A percentile compares a stretch with the other conserved stretches of the same genome.
Conservation (phyloP, 2,888 invertebrate species). For the Brachypalpus laphriformis region DNA sequence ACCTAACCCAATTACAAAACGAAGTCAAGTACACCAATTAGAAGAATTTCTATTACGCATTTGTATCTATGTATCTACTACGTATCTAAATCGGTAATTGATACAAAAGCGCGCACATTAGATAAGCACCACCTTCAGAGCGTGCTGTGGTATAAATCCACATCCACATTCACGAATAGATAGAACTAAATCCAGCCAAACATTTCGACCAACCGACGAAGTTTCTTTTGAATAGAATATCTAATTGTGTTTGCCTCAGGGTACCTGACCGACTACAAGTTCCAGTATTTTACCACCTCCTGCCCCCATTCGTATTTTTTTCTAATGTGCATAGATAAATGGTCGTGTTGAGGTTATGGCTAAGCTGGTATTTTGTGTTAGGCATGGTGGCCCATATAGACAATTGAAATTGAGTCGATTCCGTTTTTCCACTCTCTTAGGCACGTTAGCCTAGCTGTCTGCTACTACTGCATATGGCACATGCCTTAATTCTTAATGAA, state of each 20-base stretch:
- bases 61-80: conserved; percentile 18
- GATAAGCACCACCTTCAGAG: conserved; percentile 2
- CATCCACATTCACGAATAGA: conserved; percentile 7
- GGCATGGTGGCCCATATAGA: conserved; percentile 13
- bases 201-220: conserved; percentile 21
- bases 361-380: conserved; percentile 37
- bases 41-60: conserved; percentile 53
- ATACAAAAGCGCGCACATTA: conserved; percentile 33
- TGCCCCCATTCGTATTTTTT: conserved; percentile 48
- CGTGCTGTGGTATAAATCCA: not conserved
- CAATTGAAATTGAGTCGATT: conserved; percentile 62
- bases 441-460: conserved; percentile 56
- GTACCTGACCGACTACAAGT: conserved; percentile 47
- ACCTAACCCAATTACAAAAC: conserved; percentile 60
- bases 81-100: conserved; percentile 57
- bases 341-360: conserved; percentile 43
- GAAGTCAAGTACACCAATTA: conserved; percentile 68
- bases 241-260: conserved; percentile 45
- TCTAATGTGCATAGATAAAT: conserved; percentile 57
- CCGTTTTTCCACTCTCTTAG: conserved; percentile 64
- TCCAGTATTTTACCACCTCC: conserved; percentile 46
- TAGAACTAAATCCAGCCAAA: conserved; percentile 52
- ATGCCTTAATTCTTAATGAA: conserved; percentile 65
- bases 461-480: conserved; percentile 41
- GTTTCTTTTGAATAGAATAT: conserved; percentile 32